Conservation (phyloP, 2,888 invertebrate species). For the Coelopa pilipes region DNA sequence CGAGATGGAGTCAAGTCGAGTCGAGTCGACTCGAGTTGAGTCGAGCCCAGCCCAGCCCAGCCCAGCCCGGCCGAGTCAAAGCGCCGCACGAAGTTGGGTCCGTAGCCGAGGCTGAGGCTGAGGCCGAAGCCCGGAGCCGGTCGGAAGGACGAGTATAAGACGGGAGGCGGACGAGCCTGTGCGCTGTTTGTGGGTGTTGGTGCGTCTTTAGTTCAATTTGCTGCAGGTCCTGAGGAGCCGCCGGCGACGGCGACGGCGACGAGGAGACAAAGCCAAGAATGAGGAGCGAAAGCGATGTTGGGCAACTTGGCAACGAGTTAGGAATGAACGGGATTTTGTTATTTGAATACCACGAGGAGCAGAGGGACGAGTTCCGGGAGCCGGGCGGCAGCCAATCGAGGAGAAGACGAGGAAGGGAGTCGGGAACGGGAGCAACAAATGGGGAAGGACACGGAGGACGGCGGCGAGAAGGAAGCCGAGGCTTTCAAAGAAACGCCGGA, state of each 20-base stretch:
- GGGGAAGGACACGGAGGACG: neutral
- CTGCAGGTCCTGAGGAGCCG: neutral
- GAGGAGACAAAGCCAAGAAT: neutral
- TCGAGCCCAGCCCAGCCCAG: no score
- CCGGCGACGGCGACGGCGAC: no score
- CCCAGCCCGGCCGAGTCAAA: no score
- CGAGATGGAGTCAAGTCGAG: conserved; percentile 12
- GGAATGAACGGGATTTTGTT: conserved; percentile 14
- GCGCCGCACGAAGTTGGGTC: no score
- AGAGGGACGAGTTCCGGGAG: no score
- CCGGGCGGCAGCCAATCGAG: no score
- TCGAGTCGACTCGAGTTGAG: conserved; percentile 24
- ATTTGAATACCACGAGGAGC: conserved; percentile 10
- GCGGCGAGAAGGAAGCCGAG: neutral
- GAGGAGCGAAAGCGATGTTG: neutral
- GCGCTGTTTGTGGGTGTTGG: neutral
- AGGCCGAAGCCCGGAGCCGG: no score
- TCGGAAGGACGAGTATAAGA: neutral
- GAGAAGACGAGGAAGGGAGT: no score
- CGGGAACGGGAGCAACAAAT: no score
- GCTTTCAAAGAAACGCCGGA: neutral
- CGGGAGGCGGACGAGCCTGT: neutral
- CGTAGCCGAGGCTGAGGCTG: no score
- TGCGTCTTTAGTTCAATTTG: conserved; percentile 4
- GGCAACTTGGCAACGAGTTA: neutral